These are phyloP conservation scores for Lithobates pipiens DNA, from an alignment of 2,797 vertebrate genomes.

Conservation along the genomic window DNA sequence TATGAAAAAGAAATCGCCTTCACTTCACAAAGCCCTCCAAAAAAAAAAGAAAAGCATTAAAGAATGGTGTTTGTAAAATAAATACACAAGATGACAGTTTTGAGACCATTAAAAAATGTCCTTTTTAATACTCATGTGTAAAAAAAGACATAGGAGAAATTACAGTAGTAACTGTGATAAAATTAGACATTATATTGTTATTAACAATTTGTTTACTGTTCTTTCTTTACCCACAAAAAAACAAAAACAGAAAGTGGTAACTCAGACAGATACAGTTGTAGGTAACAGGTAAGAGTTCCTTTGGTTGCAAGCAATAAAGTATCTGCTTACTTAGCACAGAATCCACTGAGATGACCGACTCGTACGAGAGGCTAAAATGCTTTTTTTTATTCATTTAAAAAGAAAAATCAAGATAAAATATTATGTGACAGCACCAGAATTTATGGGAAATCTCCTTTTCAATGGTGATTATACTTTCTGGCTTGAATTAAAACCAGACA, in stretches of 20 bases:
- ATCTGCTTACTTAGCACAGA: slow-evolving; percentile 52
- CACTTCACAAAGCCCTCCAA: background rate
- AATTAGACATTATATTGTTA: slow-evolving; percentile 40
- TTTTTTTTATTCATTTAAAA: slow-evolving; percentile 1
- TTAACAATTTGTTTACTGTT: slow-evolving; percentile 38
- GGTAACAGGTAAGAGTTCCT: slow-evolving; percentile 75
- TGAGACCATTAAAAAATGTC: slow-evolving; percentile 51
- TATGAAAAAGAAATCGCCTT: background rate
- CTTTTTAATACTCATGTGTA: slow-evolving; percentile 60
- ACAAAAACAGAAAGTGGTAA: slow-evolving; percentile 15
- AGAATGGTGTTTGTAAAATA: background rate
- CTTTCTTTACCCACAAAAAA: slow-evolving; percentile 8
- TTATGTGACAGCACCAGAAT: slow-evolving; percentile 23
- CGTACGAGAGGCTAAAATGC: slow-evolving; percentile 11
- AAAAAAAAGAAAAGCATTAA: background rate
- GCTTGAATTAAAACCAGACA: slow-evolving; percentile 28
- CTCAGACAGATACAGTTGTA: slow-evolving; percentile 21
- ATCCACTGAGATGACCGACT: slow-evolving; percentile 28
- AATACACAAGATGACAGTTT: slow-evolving; percentile 30
- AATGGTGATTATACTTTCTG: background rate
- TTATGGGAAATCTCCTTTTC: background rate
- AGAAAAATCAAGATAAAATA: slow-evolving; percentile 9
- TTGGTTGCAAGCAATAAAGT: slow-evolving; percentile 82
- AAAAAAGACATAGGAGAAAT: slow-evolving; percentile 50
- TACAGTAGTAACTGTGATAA: slow-evolving; percentile 51